Evolutionary conservation across 1,140 invertebrate genomes (phyloP).

Genomic region (Bombyx mandarina): DNA sequence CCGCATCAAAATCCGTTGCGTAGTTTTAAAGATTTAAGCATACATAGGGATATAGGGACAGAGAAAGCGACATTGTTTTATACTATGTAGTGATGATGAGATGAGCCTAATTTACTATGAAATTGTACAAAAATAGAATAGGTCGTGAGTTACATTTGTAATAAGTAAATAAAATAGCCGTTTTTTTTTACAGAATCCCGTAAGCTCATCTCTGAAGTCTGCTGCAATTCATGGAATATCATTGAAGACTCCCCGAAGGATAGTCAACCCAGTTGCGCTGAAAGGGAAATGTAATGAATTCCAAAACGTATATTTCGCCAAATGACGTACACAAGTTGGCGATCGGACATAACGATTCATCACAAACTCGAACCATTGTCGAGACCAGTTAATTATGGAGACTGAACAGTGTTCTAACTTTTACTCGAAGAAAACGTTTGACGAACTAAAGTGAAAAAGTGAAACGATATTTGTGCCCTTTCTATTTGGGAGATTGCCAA

Average conservation of each 20-base stretch:
- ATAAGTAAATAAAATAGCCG: too few relatives aligned
- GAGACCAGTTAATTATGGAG: constrained; percentile 37
- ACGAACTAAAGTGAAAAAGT: constrained; percentile 23
- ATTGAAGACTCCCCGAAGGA: not conserved
- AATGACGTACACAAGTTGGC: not conserved
- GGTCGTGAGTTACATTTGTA: too few relatives aligned
- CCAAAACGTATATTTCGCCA: too few relatives aligned
- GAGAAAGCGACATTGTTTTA: too few relatives aligned
- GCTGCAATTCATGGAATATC: not conserved
- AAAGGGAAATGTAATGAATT: not conserved
- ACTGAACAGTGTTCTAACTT: constrained; percentile 39
- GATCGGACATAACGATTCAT: constrained; percentile 25
- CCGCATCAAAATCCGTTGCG: too few relatives aligned
- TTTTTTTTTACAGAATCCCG: constrained; percentile 11
- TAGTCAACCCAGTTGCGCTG: not conserved
- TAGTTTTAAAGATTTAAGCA: too few relatives aligned
- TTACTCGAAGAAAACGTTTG: constrained; percentile 26
- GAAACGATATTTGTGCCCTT: constrained; percentile 34
- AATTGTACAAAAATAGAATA: too few relatives aligned
- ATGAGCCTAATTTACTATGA: too few relatives aligned
- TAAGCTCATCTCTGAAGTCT: not conserved
- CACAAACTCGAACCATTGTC: constrained; percentile 28
- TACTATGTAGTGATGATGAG: too few relatives aligned
- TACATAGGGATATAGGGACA: too few relatives aligned
- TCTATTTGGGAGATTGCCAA: constrained; percentile 10